These are phyloP conservation scores for Netelia inedita DNA, from an alignment of 2,888 invertebrate species.

Conservation along the genomic window DNA sequence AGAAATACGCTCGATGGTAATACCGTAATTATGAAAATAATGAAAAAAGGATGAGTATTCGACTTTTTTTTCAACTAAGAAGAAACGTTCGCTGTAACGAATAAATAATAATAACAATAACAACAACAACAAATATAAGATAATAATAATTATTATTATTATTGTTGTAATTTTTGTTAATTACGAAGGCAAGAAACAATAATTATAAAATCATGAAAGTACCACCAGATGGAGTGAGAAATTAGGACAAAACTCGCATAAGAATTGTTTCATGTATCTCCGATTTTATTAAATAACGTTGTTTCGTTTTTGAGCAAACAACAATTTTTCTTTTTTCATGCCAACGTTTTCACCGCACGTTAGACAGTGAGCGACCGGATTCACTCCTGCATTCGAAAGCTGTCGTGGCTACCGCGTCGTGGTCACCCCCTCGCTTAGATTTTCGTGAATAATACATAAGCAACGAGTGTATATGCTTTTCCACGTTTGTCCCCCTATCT, in stretches of 20 bases:
- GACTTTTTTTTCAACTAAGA: no score
- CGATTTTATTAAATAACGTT: constrained; percentile 7
- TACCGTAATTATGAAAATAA: not conserved
- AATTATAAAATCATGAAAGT: not conserved
- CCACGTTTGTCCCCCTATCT: not conserved
- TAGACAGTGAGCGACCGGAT: constrained; percentile 9
- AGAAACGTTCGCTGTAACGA: not conserved
- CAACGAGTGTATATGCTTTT: constrained; percentile 30
- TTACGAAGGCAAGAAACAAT: not conserved
- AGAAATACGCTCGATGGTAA: not conserved
- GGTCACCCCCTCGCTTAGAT: constrained; percentile 59
- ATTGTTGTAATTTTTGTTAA: not conserved
- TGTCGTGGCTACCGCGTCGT: constrained; percentile 31
- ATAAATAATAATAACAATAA: constrained; percentile 1
- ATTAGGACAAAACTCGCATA: not conserved
- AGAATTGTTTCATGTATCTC: not conserved
- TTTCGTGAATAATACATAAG: constrained; percentile 69
- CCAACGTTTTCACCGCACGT: not conserved
- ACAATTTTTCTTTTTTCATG: not conserved
- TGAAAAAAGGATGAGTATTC: not conserved
- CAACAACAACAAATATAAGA: not conserved
- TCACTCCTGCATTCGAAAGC: constrained; percentile 35
- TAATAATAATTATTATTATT: not conserved
- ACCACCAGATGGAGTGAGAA: not conserved
- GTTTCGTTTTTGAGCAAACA: not conserved